phyloP scores from a whole-genome alignment of 1,140 invertebrate genomes.

The Cheumatopsyche charites region DNA sequence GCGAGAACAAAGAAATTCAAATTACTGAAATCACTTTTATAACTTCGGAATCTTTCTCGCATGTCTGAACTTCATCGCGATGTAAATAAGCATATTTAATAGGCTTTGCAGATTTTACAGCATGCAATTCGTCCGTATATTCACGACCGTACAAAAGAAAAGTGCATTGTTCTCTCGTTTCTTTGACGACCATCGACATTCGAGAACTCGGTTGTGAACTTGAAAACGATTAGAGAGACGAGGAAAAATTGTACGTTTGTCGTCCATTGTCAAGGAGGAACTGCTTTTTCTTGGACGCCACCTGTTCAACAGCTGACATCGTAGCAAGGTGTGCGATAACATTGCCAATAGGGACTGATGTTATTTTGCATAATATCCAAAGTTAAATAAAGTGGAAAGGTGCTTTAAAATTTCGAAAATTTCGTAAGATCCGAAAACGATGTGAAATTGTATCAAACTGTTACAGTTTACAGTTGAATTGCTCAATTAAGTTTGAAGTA shows the following conservation, averaged over 20 bases:
- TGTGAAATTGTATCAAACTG: too few species aligned
- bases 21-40: too few species aligned
- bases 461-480: too few species aligned
- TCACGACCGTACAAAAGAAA: background rate
- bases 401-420: too few species aligned
- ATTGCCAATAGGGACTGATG: too few species aligned
- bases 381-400: too few species aligned
- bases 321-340: constrained; percentile 30
- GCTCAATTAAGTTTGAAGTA: too few species aligned
- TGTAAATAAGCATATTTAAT: background rate
- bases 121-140: constrained; percentile 6
- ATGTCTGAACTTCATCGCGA: too few species aligned
- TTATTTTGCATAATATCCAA: too few species aligned
- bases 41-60: too few species aligned
- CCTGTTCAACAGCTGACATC: constrained; percentile 32
- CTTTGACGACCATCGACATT: background rate
- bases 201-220: background rate
- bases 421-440: too few species aligned
- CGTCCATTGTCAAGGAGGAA: background rate
- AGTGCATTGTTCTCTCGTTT: constrained; percentile 23
- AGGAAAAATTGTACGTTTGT: background rate
- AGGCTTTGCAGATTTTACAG: constrained; percentile 2
- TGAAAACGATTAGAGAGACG: background rate
- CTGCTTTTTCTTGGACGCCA: background rate
- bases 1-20: too few species aligned